Evolutionary conservation across 1,140 invertebrate species (phyloP).

Genomic region (Hypsibius dujardini): DNA sequence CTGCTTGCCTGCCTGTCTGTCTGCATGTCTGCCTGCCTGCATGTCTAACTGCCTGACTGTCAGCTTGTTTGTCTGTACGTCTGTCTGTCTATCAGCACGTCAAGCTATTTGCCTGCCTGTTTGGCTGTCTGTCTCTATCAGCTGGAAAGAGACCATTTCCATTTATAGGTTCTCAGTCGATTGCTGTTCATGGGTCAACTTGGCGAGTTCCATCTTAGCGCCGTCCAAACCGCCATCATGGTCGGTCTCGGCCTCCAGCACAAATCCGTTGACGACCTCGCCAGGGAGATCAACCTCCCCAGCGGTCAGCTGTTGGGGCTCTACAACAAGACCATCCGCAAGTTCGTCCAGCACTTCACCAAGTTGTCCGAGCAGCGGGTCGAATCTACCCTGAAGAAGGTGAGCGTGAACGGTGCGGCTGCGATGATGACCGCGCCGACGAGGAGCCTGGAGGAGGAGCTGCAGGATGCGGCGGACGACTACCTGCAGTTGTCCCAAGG

Average conservation of each 20-base stretch:
- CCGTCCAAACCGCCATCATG: constrained; percentile 63
- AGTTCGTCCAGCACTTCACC: constrained; percentile 41
- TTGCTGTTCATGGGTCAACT: constrained; percentile 62
- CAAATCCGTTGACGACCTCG: constrained; percentile 66
- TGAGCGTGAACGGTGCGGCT: constrained; percentile 27
- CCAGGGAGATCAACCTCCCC: constrained; percentile 59
- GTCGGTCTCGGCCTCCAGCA: constrained; percentile 78
- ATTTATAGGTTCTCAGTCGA: constrained; percentile 46
- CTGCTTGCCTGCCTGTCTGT: too few relatives aligned
- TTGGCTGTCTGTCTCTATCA: too few relatives aligned
- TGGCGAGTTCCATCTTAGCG: constrained; percentile 47
- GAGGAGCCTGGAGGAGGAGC: constrained; percentile 57
- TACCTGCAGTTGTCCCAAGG: neutral
- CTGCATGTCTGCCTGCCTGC: too few relatives aligned
- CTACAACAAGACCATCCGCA: constrained; percentile 63
- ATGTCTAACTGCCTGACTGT: too few relatives aligned
- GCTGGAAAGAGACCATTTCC: too few relatives aligned
- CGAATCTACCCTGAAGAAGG: constrained; percentile 42
- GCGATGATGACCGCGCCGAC: constrained; percentile 42
- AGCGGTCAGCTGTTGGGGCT: constrained; percentile 74
- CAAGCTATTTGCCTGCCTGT: too few relatives aligned
- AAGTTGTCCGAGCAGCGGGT: constrained; percentile 47
- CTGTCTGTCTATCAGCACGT: too few relatives aligned
- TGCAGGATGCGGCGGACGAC: constrained; percentile 29
- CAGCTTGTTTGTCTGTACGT: too few relatives aligned